Conservation (phyloP, 2,888 invertebrate genomes). For the Callimorpha dominula region DNA sequence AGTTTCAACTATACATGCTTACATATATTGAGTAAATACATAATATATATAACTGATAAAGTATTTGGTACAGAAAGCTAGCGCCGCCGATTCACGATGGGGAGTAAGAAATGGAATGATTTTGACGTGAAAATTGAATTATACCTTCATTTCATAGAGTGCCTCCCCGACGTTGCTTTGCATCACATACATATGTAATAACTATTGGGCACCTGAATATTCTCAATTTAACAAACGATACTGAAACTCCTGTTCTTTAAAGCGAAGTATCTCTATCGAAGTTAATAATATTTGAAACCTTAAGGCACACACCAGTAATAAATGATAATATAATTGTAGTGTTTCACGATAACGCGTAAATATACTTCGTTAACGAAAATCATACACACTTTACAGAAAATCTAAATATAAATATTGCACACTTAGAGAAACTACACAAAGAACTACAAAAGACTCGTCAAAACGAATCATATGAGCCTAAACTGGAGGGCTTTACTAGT, state of each 20-base stretch:
- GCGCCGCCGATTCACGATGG: slow-evolving; percentile 8
- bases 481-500: no score
- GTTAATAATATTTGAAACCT: neutral
- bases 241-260: neutral
- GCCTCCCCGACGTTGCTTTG: slow-evolving; percentile 39
- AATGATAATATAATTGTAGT: no score
- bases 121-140: slow-evolving; percentile 48
- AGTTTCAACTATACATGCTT: neutral
- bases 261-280: neutral
- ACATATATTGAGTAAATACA: neutral
- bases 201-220: slow-evolving; percentile 28
- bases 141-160: slow-evolving; percentile 48
- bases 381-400: no score
- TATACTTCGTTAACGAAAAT: no score
- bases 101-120: slow-evolving; percentile 37
- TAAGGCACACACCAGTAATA: no score
- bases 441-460: no score
- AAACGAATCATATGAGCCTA: no score
- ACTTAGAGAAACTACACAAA: no score
- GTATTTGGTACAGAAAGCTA: slow-evolving; percentile 12
- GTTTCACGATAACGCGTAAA: no score
- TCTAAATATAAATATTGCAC: no score
- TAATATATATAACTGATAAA: slow-evolving; percentile 1
- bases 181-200: slow-evolving; percentile 41
- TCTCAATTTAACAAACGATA: neutral